Conservation (phyloP, 2,797 vertebrate genomes). For the Darevskia mixta region DNA sequence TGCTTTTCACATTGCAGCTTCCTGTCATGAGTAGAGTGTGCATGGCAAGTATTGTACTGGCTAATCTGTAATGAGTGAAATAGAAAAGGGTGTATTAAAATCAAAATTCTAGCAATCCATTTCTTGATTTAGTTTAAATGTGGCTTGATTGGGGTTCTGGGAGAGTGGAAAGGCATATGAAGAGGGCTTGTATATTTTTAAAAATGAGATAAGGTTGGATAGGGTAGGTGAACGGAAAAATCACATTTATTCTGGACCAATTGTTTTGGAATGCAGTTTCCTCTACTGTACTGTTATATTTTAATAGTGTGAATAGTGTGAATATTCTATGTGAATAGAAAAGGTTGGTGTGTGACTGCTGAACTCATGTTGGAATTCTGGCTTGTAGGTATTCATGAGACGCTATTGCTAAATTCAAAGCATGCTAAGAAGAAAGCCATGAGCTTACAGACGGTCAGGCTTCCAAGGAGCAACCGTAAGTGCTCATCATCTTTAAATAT, state of each 20-base stretch:
- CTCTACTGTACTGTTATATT: not conserved
- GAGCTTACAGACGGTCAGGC: conserved; percentile 81
- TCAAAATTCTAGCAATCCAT: not conserved
- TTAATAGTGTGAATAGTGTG: no score
- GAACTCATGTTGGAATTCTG: not conserved
- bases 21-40: not conserved
- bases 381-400: conserved; percentile 85
- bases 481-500: not conserved
- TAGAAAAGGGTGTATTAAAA: not conserved
- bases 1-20: no score
- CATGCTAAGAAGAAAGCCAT: conserved; percentile 61
- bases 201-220: not conserved
- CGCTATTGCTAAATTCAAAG: conserved; percentile 84
- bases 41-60: not conserved
- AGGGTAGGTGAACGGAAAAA: not conserved
- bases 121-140: no score
- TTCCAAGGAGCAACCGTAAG: conserved; percentile 89
- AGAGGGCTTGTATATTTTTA: not conserved
- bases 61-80: not conserved
- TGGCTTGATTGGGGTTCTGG: no score
- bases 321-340: no score
- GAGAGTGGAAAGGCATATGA: not conserved
- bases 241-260: not conserved
- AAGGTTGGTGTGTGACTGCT: not conserved
- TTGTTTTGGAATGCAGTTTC: not conserved